These are phyloP conservation scores for Notodonta ziczac DNA, from an alignment of 2,888 invertebrate genomes.

Conservation along the genomic window DNA sequence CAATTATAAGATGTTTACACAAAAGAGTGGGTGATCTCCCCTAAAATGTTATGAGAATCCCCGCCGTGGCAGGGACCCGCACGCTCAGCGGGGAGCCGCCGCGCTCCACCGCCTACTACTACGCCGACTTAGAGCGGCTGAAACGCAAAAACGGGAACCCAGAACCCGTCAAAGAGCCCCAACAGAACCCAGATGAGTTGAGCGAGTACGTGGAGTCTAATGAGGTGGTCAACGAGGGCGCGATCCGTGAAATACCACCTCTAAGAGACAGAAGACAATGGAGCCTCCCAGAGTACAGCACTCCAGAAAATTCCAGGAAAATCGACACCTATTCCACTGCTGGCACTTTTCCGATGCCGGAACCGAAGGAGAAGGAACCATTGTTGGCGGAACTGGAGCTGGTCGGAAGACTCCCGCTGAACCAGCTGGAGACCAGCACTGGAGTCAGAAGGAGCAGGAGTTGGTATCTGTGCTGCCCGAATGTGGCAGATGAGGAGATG, in stretches of 20 bases:
- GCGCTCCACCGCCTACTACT: slow-evolving; percentile 84
- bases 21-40: slow-evolving; percentile 9
- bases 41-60: slow-evolving; percentile 42
- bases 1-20: not conserved
- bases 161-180: slow-evolving; percentile 22
- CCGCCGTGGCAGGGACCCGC: slow-evolving; percentile 59
- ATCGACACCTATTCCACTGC: slow-evolving; percentile 77
- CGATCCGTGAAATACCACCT: slow-evolving; percentile 65
- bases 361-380: slow-evolving; percentile 76
- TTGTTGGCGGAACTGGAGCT: slow-evolving; percentile 72
- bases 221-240: slow-evolving; percentile 68
- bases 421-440: slow-evolving; percentile 61
- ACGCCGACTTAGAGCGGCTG: slow-evolving; percentile 84
- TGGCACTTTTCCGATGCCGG: slow-evolving; percentile 79
- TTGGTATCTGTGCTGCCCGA: slow-evolving; percentile 85
- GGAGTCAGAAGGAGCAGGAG: slow-evolving; percentile 83
- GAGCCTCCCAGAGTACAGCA: slow-evolving; percentile 64
- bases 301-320: slow-evolving; percentile 59
- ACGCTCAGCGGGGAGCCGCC: slow-evolving; percentile 82
- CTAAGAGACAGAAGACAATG: slow-evolving; percentile 60
- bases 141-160: slow-evolving; percentile 63
- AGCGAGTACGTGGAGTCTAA: slow-evolving; percentile 72
- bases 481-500: slow-evolving; percentile 72
- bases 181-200: slow-evolving; percentile 74
- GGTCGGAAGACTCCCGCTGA: slow-evolving; percentile 69